Evolutionary conservation across 2,797 vertebrate genomes (phyloP).

Genomic region (Platyrinchus mystaceus): DNA sequence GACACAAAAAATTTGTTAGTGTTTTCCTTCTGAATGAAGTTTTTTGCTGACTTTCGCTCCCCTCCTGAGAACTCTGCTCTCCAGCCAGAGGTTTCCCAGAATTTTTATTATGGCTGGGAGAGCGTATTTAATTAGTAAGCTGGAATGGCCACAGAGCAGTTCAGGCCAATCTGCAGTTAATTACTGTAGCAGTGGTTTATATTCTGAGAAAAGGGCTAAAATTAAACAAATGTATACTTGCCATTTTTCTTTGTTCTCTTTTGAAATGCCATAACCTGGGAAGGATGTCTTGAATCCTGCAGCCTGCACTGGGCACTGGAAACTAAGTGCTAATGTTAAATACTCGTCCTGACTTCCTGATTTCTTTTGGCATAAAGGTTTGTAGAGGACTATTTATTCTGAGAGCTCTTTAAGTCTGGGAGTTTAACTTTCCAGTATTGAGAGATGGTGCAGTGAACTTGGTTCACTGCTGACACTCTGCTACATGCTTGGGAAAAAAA

Average conservation of each 20-base stretch:
- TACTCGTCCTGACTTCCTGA: not conserved
- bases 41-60: constrained; percentile 26
- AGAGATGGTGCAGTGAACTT: not conserved
- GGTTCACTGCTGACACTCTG: not conserved
- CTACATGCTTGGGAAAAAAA: not conserved
- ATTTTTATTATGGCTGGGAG: constrained; percentile 64
- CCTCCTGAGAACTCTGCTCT: constrained; percentile 26
- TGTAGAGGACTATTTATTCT: not conserved
- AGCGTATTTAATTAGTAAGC: constrained; percentile 68
- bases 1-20: constrained; percentile 18
- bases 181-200: constrained; percentile 55
- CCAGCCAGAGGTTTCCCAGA: constrained; percentile 64
- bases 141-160: constrained; percentile 25
- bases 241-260: constrained; percentile 24
- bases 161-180: constrained; percentile 52
- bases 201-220: constrained; percentile 61
- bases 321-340: not conserved
- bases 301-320: not conserved
- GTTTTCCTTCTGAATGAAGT: constrained; percentile 56
- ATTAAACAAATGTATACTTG: constrained; percentile 48
- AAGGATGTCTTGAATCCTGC: not conserved
- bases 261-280: constrained; percentile 5
- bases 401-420: not conserved
- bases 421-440: not conserved
- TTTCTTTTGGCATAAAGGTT: not conserved